phyloP scores from a whole-genome alignment of 2,888 invertebrate genomes.

The Platerodrilus igneus region DNA sequence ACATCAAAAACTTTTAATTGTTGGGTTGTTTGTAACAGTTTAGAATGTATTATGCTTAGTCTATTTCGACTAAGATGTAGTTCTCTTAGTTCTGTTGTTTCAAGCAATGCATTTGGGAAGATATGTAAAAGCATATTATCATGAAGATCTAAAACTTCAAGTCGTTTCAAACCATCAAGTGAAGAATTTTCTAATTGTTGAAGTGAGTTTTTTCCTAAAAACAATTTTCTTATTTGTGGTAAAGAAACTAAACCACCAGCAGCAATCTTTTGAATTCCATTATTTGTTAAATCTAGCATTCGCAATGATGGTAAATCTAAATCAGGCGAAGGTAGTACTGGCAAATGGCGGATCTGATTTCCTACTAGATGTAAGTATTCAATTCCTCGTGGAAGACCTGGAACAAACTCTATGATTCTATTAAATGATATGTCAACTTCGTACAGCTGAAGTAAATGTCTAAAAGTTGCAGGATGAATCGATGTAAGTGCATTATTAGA shows the following conservation, averaged over 20 bases:
- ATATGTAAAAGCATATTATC: slow-evolving; percentile 68
- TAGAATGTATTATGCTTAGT: slow-evolving; percentile 64
- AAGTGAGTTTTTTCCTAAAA: slow-evolving; percentile 69
- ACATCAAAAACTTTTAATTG: slow-evolving; percentile 65
- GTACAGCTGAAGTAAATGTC: slow-evolving; percentile 68
- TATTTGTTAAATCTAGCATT: slow-evolving; percentile 70
- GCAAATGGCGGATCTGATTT: slow-evolving; percentile 66
- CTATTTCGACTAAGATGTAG: slow-evolving; percentile 74
- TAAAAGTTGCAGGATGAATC: slow-evolving; percentile 72
- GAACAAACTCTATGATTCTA: slow-evolving; percentile 67
- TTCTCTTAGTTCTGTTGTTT: slow-evolving; percentile 60
- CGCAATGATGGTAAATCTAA: slow-evolving; percentile 68
- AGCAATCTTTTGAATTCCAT: slow-evolving; percentile 67
- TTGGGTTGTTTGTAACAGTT: slow-evolving; percentile 62
- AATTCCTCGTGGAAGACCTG: slow-evolving; percentile 70
- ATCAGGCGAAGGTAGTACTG: slow-evolving; percentile 61
- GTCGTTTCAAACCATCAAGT: slow-evolving; percentile 62
- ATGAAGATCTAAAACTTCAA: slow-evolving; percentile 71
- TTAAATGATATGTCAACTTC: slow-evolving; percentile 75
- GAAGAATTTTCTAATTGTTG: slow-evolving; percentile 64
- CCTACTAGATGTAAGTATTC: slow-evolving; percentile 68
- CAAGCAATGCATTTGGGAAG: slow-evolving; percentile 61
- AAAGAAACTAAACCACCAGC: slow-evolving; percentile 62
- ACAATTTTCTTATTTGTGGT: slow-evolving; percentile 63
- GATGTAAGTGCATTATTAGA: slow-evolving; percentile 68